Base-by-base conservation (phyloP, 2,113 vertebrate species). In the Psilopogon haemacephalus region DNA sequence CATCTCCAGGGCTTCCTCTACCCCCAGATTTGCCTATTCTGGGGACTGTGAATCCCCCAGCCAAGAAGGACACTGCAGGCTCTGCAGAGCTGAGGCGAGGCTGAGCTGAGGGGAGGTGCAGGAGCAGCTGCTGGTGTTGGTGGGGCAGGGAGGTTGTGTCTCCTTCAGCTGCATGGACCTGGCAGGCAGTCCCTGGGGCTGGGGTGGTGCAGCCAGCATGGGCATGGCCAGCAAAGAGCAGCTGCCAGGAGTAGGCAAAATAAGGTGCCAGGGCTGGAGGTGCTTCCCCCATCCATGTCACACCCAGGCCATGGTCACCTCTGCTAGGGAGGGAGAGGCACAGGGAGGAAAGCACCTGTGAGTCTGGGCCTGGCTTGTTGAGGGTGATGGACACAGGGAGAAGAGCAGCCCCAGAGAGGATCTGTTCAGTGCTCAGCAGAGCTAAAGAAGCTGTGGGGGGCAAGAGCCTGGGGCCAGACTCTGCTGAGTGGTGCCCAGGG, bases 171-270 rank as follows among this genome's bases (percentile, higher is more conserved):
- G 76, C 33, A 30, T 70, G 50, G 94, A 38, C 59, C 60, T 50
- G 46, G 7, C 5, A 19, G 42, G 42, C 42, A 44, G 42, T 17
- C 14, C 42, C 42, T 16, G 18, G 42, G 15, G 17, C 16, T 12
- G 42, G 16, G 42, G 42, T 44, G 42, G 42, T 18, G 42, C 42
- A 44, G 15, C 42, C 42, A 42, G 42, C 16, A 17, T 16, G 18
- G 42, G 42, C 42, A 44, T 44, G 42, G 42, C 16, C 91, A 64
- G 89, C 87, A 92, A 95, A 30, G 80, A 58, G 87, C 95, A 92
- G 84, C 89, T 96, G 89, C 15, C 7, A 63, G 71, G 77, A 12
- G 7, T 91, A 94, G n/a, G 87, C 87, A 95, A 94, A 94, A 95
- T 89, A 32, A 70, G 71, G 24, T 48, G 84, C 59, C 7, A 32